Evolutionary conservation across 2,888 invertebrate species (phyloP), one percentile per base, ranked within the genome.

Genomic region (Lutraria lutraria): DNA sequence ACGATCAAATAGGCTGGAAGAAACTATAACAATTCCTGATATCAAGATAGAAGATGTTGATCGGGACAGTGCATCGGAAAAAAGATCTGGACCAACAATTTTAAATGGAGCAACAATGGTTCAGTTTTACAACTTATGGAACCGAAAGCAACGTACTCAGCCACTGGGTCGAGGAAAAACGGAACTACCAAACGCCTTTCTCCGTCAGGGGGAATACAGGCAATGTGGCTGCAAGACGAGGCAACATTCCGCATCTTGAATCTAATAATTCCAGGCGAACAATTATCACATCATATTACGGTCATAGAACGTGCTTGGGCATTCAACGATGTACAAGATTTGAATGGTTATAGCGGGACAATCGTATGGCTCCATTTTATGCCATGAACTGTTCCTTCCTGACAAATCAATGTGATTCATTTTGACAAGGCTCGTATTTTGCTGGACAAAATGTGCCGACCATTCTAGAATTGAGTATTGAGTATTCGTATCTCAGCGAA

Each of bases 181-280:
- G 8, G 91, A 90, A n/a, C 86, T 90, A 29, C 90, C 91, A 21
- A 89, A 87, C 25, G 85, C 87, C 13, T 84, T 91, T 60, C 80
- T 81, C 25, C 79, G 90, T 13, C 90, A 89, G 34, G 86, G 84
- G 43, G 87, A 90, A 81, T 88, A 92, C 68, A 86, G 92, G 54
- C 79, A 90, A 43, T 89, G 91, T 80, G 92, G 92, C n/a, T 91
- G 92, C 83, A 21, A 83, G 34, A 90, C 90, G 0, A 88, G 91
- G 68, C 81, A 72, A 31, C 89, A 89, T 81, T 31, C 56, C 12
- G 76, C 72, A 21, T 16, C 54, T 0, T 87, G 90, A 63, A 82
- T 19, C 34, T 15, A 76, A 8, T n/a, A 15, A 63, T 25, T 68
- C 25, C 63, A 68, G 0, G 12, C n/a, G 63, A 10, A n/a, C 25